These are phyloP conservation scores for Spodoptera frugiperda DNA, from an alignment of 1,140 invertebrate species.

Conservation along the genomic window DNA sequence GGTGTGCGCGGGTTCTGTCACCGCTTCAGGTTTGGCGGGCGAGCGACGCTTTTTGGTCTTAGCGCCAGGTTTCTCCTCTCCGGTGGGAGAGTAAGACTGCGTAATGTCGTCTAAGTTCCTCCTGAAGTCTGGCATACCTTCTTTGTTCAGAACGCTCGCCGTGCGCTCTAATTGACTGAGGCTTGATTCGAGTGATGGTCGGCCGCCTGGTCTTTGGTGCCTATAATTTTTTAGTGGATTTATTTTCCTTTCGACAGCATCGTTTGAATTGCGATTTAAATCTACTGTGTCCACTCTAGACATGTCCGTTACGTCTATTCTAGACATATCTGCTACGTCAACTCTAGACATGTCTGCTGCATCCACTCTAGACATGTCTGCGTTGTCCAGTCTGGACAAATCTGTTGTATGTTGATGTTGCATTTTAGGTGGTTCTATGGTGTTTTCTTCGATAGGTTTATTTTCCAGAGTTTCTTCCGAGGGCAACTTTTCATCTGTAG, in stretches of 20 bases:
- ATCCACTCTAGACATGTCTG: too few species aligned
- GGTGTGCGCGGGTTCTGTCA: constrained; percentile 67
- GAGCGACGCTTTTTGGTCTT: constrained; percentile 82
- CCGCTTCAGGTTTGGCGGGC: constrained; percentile 63
- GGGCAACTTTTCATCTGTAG: constrained; percentile 81
- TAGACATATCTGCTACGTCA: too few species aligned
- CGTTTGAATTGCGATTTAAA: constrained; percentile 54
- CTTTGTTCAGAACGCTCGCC: constrained; percentile 75
- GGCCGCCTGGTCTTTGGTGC: constrained; percentile 73
- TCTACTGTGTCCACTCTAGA: constrained; percentile 44
- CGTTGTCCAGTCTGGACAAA: too few species aligned
- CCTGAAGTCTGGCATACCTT: constrained; percentile 82
- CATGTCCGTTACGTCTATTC: not conserved
- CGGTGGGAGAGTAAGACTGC: constrained; percentile 78
- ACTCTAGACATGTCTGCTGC: too few species aligned
- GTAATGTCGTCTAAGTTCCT: constrained; percentile 84
- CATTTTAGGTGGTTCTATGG: constrained; percentile 1
- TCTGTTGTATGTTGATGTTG: too few species aligned
- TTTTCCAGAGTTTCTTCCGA: constrained; percentile 77
- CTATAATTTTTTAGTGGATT: constrained; percentile 85
- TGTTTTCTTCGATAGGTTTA: constrained; percentile 58
- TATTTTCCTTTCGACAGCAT: constrained; percentile 74
- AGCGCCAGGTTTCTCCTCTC: constrained; percentile 71
- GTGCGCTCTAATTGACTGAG: constrained; percentile 81
- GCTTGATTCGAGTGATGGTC: constrained; percentile 75